phyloP scores from a whole-genome alignment of 2,113 vertebrate genomes.

The Semicossyphus pulcher region DNA sequence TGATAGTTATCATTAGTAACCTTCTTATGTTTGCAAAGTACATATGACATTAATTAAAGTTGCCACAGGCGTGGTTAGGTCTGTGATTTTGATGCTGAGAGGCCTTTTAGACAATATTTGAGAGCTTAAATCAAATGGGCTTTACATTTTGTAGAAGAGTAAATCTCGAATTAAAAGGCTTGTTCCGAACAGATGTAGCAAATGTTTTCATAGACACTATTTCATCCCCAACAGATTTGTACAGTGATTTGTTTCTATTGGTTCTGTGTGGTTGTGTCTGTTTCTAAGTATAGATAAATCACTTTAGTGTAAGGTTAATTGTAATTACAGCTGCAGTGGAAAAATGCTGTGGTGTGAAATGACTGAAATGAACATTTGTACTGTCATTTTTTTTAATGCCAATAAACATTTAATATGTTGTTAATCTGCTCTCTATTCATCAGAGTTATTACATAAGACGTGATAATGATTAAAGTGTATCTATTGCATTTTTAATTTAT shows the following conservation, averaged over 20 bases:
- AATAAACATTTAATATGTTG: conserved; percentile 45
- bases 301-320: not conserved
- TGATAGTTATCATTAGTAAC: not conserved
- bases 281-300: not conserved
- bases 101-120: too few species aligned
- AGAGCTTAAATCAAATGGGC: not conserved
- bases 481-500: conserved; percentile 2
- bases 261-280: not conserved
- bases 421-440: not conserved
- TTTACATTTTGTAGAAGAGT: not conserved
- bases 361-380: not conserved
- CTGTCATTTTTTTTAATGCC: conserved; percentile 7
- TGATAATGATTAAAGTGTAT: not conserved
- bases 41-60: not conserved
- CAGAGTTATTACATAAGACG: conserved; percentile 18
- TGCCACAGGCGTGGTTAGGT: too few species aligned
- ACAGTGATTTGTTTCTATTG: not conserved
- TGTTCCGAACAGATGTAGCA: not conserved
- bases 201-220: conserved; percentile 2
- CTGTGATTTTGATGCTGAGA: not conserved
- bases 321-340: not conserved
- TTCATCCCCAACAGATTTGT: not conserved
- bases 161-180: not conserved
- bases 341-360: conserved; percentile 14
- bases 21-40: conserved; percentile 26